Conservation (phyloP, 2,113 vertebrate genomes). For the Neogobius melanostomus region DNA sequence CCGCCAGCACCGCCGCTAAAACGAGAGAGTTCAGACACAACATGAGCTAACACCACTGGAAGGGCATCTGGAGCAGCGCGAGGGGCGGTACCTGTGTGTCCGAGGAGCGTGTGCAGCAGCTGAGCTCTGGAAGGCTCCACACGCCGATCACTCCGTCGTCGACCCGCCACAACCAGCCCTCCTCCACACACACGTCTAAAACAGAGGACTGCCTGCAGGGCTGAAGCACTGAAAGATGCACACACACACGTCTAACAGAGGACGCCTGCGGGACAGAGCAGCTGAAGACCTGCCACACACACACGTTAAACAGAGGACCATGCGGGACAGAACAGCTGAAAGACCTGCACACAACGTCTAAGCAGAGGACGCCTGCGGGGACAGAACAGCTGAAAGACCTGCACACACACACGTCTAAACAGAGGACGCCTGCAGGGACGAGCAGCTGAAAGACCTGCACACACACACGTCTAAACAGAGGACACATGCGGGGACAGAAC, state of each 20-base stretch:
- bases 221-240: neutral
- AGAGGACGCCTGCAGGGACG: too few relatives aligned
- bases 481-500: too few relatives aligned
- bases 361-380: too few relatives aligned
- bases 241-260: constrained; percentile 58
- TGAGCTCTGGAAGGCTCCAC: constrained; percentile 74
- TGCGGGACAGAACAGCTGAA: too few relatives aligned
- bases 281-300: too few relatives aligned
- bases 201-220: constrained; percentile 68
- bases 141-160: constrained; percentile 69
- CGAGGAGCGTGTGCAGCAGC: constrained; percentile 69
- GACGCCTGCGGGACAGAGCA: constrained; percentile 53
- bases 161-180: constrained; percentile 74
- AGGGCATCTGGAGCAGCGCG: too few relatives aligned
- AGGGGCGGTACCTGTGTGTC: constrained; percentile 72
- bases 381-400: too few relatives aligned
- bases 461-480: too few relatives aligned
- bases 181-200: constrained; percentile 68
- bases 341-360: too few relatives aligned
- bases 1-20: constrained; percentile 72
- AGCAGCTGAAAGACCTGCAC: too few relatives aligned
- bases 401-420: too few relatives aligned
- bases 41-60: too few relatives aligned
- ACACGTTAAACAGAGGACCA: neutral
- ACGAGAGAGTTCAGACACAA: neutral